These are phyloP conservation scores for Mythimna loreyi DNA, from an alignment of 2,888 invertebrate genomes.

Conservation along the genomic window DNA sequence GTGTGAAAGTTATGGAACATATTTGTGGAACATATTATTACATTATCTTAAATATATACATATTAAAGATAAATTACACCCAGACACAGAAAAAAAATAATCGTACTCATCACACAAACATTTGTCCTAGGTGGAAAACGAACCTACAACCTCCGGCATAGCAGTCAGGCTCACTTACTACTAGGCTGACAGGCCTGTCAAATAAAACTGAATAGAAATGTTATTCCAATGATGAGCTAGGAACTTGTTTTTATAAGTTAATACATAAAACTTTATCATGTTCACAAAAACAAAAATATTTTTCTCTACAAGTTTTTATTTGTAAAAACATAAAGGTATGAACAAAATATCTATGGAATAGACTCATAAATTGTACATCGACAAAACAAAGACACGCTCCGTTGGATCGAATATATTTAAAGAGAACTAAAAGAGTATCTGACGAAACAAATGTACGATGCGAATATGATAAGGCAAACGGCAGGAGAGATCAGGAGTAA, in stretches of 20 bases:
- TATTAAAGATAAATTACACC: too few relatives aligned
- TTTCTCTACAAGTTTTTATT: not conserved
- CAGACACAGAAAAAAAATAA: too few relatives aligned
- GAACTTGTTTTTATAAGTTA: not conserved
- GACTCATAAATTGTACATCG: conserved; percentile 7
- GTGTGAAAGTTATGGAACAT: too few relatives aligned
- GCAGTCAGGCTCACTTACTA: too few relatives aligned
- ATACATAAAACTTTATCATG: not conserved
- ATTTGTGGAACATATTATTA: too few relatives aligned
- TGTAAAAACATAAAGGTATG: conserved; percentile 14
- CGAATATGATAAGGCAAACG: conserved; percentile 28
- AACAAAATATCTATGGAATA: too few relatives aligned
- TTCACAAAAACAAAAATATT: not conserved
- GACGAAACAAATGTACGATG: conserved; percentile 34
- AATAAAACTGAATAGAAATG: too few relatives aligned
- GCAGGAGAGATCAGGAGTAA: not conserved
- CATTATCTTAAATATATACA: too few relatives aligned
- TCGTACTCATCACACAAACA: too few relatives aligned
- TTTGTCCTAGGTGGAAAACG: too few relatives aligned
- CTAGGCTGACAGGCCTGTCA: too few relatives aligned
- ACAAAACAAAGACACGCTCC: conserved; percentile 29
- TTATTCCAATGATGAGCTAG: not conserved
- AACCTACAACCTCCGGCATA: too few relatives aligned
- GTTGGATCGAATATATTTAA: conserved; percentile 4
- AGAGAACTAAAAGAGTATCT: conserved; percentile 4